Conservation (phyloP, 1,140 invertebrate species). For the Panagrolaimus sp. region DNA sequence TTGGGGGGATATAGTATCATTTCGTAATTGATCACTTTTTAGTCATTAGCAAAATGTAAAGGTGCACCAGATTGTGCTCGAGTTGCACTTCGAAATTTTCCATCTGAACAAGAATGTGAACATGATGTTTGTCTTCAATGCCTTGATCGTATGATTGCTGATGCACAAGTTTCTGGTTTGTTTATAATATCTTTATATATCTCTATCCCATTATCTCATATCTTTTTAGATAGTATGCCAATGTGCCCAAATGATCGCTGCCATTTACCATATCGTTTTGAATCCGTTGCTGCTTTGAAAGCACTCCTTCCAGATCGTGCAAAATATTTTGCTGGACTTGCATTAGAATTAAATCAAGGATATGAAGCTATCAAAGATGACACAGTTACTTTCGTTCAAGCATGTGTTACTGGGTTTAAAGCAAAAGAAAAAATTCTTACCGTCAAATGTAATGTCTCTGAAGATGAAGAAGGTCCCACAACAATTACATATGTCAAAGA, state of each 20-base stretch:
- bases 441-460: slow-evolving; percentile 29
- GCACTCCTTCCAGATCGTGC: slow-evolving; percentile 43
- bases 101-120: slow-evolving; percentile 46
- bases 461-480: slow-evolving; percentile 39
- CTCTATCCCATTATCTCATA: background rate
- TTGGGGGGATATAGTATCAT: too few relatives aligned
- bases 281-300: slow-evolving; percentile 43
- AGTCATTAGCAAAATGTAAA: slow-evolving; percentile 32
- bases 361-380: slow-evolving; percentile 47
- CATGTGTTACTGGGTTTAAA: background rate
- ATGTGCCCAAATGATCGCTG: slow-evolving; percentile 44
- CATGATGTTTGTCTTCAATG: slow-evolving; percentile 48
- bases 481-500: slow-evolving; percentile 26
- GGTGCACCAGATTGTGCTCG: slow-evolving; percentile 33
- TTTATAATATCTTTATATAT: too few relatives aligned
- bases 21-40: too few relatives aligned
- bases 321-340: slow-evolving; percentile 39
- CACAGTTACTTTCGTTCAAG: slow-evolving; percentile 13
- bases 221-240: slow-evolving; percentile 27
- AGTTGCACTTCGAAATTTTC: slow-evolving; percentile 47
- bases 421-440: slow-evolving; percentile 21
- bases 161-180: slow-evolving; percentile 34
- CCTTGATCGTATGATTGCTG: slow-evolving; percentile 38
- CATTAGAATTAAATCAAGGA: slow-evolving; percentile 38
- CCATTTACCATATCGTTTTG: slow-evolving; percentile 42